Percentiles rank a stretch among this genome's conserved stretches.
These are phyloP conservation scores for Euura saliciscinereae DNA, from an alignment of 1,140 invertebrate genomes.

Conservation along the genomic window DNA sequence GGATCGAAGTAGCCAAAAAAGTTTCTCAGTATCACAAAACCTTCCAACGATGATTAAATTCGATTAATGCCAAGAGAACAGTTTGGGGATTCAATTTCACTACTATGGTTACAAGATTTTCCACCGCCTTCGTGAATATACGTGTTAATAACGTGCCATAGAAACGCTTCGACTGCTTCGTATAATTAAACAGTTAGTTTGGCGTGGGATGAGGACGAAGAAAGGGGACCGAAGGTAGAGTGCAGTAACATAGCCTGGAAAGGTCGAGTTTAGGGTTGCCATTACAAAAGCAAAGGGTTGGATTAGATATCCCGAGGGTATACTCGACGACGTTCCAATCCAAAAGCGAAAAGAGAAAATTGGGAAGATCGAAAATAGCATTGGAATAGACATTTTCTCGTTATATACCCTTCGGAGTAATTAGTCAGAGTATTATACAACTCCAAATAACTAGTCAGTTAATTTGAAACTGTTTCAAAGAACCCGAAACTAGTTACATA, in stretches of 20 bases:
- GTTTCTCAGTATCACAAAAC: too few species aligned
- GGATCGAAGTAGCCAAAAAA: too few species aligned
- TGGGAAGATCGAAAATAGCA: too few species aligned
- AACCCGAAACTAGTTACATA: too few species aligned
- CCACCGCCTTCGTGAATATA: background rate
- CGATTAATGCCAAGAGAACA: background rate
- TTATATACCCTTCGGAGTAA: too few species aligned
- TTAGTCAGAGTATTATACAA: too few species aligned
- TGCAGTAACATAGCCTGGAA: background rate
- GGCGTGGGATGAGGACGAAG: background rate
- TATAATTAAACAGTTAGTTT: constrained; percentile 1
- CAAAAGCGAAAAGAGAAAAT: too few species aligned
- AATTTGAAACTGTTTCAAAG: too few species aligned
- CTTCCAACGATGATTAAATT: background rate
- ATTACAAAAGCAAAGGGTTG: background rate
- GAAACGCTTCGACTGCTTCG: background rate
- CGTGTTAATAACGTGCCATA: background rate
- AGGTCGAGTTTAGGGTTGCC: background rate
- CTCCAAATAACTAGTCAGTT: too few species aligned
- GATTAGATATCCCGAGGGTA: background rate
- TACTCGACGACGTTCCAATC: too few species aligned
- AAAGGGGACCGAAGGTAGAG: background rate
- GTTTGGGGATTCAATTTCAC: background rate
- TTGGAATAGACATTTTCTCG: too few species aligned
- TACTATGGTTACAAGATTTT: background rate